Conservation (phyloP, 2,888 invertebrate genomes). For the Monopis laevigella region DNA sequence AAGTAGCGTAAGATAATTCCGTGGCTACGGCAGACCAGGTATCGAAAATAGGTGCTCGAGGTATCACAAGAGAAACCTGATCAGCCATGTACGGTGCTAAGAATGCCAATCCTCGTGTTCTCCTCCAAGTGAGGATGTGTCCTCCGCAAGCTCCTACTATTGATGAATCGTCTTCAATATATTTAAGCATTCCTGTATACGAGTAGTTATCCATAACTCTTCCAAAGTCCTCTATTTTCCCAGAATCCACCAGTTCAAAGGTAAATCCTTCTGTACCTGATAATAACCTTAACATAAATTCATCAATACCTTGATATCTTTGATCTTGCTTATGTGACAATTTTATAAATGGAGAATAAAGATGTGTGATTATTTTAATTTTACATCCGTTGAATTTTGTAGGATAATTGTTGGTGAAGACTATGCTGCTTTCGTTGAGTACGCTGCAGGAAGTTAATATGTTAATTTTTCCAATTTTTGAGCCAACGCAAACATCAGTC, state of each 20-base stretch:
- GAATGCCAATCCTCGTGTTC: slow-evolving; percentile 15
- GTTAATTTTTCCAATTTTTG: slow-evolving; percentile 4
- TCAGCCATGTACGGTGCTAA: slow-evolving; percentile 18
- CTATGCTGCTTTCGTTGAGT: not conserved
- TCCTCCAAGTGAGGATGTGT: slow-evolving; percentile 17
- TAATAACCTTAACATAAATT: slow-evolving; percentile 23
- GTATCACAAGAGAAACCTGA: slow-evolving; percentile 15
- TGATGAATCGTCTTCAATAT: slow-evolving; percentile 19
- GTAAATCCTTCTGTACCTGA: slow-evolving; percentile 20
- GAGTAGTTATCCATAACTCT: slow-evolving; percentile 20
- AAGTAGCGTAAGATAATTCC: slow-evolving; percentile 13
- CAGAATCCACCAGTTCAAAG: slow-evolving; percentile 22
- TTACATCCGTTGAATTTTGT: slow-evolving; percentile 7
- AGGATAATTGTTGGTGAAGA: slow-evolving; percentile 1
- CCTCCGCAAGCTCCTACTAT: slow-evolving; percentile 28
- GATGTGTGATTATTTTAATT: slow-evolving; percentile 23
- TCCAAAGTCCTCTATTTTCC: slow-evolving; percentile 24
- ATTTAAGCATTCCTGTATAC: slow-evolving; percentile 20
- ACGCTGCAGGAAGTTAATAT: not conserved
- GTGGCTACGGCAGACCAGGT: slow-evolving; percentile 18
- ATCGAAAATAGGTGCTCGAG: slow-evolving; percentile 13
- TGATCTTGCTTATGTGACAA: slow-evolving; percentile 18
- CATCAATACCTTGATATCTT: slow-evolving; percentile 22
- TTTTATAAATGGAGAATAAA: slow-evolving; percentile 26
- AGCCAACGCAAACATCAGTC: slow-evolving; percentile 4